Evolutionary conservation across 2,113 vertebrate species (phyloP).

Genomic region (Apus apus): DNA sequence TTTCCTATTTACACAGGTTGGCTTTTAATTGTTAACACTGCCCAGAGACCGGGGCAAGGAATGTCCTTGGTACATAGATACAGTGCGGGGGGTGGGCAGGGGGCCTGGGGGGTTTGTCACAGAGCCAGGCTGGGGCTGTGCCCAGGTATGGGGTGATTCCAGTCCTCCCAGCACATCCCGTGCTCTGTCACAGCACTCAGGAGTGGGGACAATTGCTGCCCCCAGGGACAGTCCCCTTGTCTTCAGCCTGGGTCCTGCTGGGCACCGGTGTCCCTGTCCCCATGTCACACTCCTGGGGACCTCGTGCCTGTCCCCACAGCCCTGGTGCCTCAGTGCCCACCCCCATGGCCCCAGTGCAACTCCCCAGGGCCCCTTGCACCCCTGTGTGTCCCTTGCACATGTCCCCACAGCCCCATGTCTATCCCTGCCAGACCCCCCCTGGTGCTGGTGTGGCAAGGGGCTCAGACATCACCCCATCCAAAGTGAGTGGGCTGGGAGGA

Average conservation of each 20-base stretch:
- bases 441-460: neutral
- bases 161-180: neutral
- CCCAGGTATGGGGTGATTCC: neutral
- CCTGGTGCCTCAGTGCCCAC: neutral
- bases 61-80: constrained; percentile 43
- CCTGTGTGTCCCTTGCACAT: fast-evolving
- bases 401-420: neutral
- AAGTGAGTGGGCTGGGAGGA: neutral
- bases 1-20: constrained; percentile 56
- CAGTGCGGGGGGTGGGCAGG: neutral
- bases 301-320: fast-evolving
- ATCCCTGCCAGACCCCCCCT: neutral
- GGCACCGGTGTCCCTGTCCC: neutral
- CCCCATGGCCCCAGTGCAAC: neutral
- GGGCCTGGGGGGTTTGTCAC: too few species aligned
- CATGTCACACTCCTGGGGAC: neutral
- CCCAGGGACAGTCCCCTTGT: neutral
- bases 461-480: neutral
- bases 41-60: neutral
- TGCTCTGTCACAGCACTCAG: fast-evolving
- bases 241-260: neutral
- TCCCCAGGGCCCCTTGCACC: neutral
- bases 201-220: fast-evolving
- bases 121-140: neutral
- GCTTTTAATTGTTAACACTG: constrained; percentile 21